Evolutionary conservation across 2,888 invertebrate species (phyloP), one percentile per base, ranked within the genome.

Genomic region (Dendrolimus pini): DNA sequence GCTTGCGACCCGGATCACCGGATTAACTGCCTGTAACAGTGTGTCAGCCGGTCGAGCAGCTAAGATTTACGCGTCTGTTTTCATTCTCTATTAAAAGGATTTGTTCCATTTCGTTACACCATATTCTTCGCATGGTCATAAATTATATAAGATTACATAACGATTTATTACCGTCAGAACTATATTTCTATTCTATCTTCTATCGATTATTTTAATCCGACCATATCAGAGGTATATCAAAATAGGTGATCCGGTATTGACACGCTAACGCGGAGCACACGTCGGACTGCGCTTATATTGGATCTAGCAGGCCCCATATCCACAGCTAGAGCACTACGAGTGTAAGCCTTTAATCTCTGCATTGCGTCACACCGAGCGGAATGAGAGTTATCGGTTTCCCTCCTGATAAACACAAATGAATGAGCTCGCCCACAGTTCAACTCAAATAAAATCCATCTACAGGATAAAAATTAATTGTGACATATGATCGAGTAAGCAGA

Each of bases 331-430:
- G 73, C 70, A 78, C 77, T 80, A 79, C 80, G 76, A 78, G 75
- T 81, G 78, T 84, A 87, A 87, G 80, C 89, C 80, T 85, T 85
- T 89, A 88, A 87, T 89, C 87, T 85, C 85, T 85, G 82, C 85
- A 85, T 84, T 87, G 88, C 87, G 87, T 85, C 88, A 87, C 81
- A 75, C 81, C 74, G 75, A 80, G 81, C 82, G 82, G 83, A 87
- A 85, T 85, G 86, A 83, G 86, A 84, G 83, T 85, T 88, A 89
- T 89, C 87, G 86, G 84, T 82, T 80, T 75, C 80, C 78, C 81
- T 77, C 67, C 81, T 82, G 85, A 88, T 85, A 88, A 86, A 88
- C 83, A 86, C 83, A 82, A 85, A 81, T 84, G 83, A 83, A 86
- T 83, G 83, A 82, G 78, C 74, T 67, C 73, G 74, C 61, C 70